Evolutionary conservation across 1,140 invertebrate genomes (phyloP).

Genomic region (Drosophila tropicalis): DNA sequence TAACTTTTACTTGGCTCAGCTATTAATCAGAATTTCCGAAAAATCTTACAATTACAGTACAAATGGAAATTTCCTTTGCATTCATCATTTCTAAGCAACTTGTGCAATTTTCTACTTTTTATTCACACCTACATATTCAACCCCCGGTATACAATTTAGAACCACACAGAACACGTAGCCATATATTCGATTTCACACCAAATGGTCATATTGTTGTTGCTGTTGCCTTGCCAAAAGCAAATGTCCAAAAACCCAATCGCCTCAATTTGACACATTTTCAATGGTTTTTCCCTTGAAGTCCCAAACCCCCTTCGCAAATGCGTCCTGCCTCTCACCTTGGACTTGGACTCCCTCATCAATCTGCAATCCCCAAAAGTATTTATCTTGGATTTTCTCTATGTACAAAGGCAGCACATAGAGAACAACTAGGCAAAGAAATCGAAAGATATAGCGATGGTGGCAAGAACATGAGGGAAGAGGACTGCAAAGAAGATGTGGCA

Average conservation of each 20-base stretch:
- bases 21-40: background rate
- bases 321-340: background rate
- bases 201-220: constrained; percentile 21
- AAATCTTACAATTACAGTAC: background rate
- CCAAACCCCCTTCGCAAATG: background rate
- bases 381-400: constrained; percentile 28
- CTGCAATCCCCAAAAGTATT: constrained; percentile 42
- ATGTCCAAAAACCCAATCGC: constrained; percentile 48
- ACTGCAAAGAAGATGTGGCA: constrained; percentile 32
- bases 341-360: constrained; percentile 49
- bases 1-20: background rate
- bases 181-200: constrained; percentile 32
- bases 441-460: background rate
- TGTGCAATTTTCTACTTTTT: background rate
- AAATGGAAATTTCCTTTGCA: background rate
- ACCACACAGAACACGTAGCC: constrained; percentile 2
- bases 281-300: constrained; percentile 32
- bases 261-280: constrained; percentile 67
- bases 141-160: background rate
- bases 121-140: background rate
- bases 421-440: background rate
- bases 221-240: constrained; percentile 11
- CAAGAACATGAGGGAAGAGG: background rate
- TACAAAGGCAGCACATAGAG: constrained; percentile 5
- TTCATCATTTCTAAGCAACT: background rate